Base-by-base conservation (phyloP, 2,797 vertebrate species). In the Chromobotia macracanthus region DNA sequence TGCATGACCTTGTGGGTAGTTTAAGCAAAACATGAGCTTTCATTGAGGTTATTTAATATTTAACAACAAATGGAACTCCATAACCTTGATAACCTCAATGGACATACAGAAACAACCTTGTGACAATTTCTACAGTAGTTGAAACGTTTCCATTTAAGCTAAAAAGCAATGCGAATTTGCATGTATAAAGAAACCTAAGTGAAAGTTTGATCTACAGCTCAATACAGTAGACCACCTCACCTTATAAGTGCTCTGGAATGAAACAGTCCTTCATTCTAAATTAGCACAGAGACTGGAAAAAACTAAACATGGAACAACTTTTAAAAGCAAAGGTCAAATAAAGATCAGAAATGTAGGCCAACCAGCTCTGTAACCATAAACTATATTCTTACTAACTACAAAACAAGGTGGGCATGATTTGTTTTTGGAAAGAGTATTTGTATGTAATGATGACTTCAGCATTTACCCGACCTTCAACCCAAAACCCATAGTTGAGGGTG, bases 291-390 rank as follows among this genome's bases (percentile, higher is more conserved):
- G 16, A 66, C 7, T 8, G 10, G 11, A 48, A 72, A 60, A 16
- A 80, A 77, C 70, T 82, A 80, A 75, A 83, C 35, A 41, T 41
- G 23, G 55, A 51, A 61, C 72, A 78, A 75, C 58, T 60, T 38
- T 25, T 31, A 60, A 78, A 77, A 51, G 58, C 56, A 63, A 79
- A 19, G 69, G 64, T 73, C 63, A 81, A 85, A 84, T 80, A 84
- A 69, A 83, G 69, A n/a, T 78, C 19, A 50, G 31, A 58, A 60
- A 79, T 61, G 68, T 65, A 56, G 48, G 28, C 23, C 41, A 63
- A 38, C 70, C 35, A 55, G 44, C 58, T 35, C 69, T 60, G 10
- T 23, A 80, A 75, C 19, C 13, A 72, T 61, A 65, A 82, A 41
- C 55, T 80, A 63, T 38, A 63, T 76, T 79, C 72, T 28, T 69